A percentile compares a stretch with the other conserved stretches of the same genome.
Conservation (phyloP, 2,797 vertebrate species). For the Borostomias antarcticus region DNA sequence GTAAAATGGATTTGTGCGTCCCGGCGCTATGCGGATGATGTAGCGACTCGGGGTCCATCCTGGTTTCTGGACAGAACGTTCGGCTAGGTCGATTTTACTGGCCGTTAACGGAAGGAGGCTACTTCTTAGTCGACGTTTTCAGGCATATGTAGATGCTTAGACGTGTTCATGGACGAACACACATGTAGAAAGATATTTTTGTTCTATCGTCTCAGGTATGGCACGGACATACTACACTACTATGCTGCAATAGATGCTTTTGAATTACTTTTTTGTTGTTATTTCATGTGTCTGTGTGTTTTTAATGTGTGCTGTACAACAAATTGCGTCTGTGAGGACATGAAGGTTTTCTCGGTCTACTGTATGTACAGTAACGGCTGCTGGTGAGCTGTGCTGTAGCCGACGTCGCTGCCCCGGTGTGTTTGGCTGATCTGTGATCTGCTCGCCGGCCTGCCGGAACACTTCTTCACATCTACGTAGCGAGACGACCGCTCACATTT, state of each 20-base stretch:
- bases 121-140: not conserved
- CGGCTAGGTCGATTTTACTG: not conserved
- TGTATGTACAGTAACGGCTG: not conserved
- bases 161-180: not conserved
- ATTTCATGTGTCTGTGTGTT: too few species aligned
- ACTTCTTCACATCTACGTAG: slow-evolving; percentile 36
- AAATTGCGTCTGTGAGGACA: too few species aligned
- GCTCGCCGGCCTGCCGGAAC: slow-evolving; percentile 21
- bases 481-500: slow-evolving; percentile 48
- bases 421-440: slow-evolving; percentile 35
- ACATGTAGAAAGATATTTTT: not conserved
- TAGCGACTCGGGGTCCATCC: not conserved
- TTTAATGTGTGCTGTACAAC: too few species aligned
- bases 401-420: slow-evolving; percentile 19
- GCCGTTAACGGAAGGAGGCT: not conserved
- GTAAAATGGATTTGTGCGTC: slow-evolving; percentile 26
- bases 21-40: slow-evolving; percentile 1
- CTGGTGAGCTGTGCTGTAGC: slow-evolving; percentile 25
- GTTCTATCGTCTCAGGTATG: not conserved
- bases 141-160: not conserved
- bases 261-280: too few species aligned
- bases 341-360: too few species aligned
- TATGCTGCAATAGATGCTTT: too few species aligned
- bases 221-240: too few species aligned
- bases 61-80: not conserved